Percentiles rank a stretch among this genome's conserved stretches.
Conservation (phyloP, 2,113 vertebrate species). For the Phyllopteryx taeniolatus region DNA sequence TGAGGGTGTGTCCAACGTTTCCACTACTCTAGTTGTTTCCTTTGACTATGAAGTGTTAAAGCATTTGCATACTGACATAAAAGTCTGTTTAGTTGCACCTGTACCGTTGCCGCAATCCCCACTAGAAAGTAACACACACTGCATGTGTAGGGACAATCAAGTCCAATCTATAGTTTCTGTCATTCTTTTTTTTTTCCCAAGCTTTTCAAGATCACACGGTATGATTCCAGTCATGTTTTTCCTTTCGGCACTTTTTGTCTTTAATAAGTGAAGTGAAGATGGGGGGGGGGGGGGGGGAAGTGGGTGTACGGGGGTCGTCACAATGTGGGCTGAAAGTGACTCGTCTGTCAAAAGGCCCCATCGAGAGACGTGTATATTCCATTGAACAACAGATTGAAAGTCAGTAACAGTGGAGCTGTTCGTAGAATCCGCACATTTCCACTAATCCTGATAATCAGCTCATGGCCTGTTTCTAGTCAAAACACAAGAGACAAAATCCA, state of each 20-base stretch:
- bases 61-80: neutral
- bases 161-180: neutral
- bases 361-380: neutral
- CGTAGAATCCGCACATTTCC: slow-evolving; percentile 50
- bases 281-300: too few relatives aligned
- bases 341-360: slow-evolving; percentile 13
- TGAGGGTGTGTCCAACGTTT: neutral
- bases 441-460: slow-evolving; percentile 68
- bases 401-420: slow-evolving; percentile 50
- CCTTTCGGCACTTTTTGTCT: neutral
- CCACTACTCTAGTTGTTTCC: neutral
- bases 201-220: neutral
- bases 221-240: neutral
- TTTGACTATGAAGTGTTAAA: neutral
- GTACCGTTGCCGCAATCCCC: neutral
- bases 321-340: slow-evolving; percentile 6
- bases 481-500: slow-evolving; percentile 62
- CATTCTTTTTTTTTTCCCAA: neutral
- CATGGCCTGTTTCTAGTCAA: slow-evolving; percentile 56
- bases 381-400: neutral
- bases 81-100: neutral
- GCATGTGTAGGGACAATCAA: neutral
- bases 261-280: neutral
- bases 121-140: neutral
- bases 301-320: neutral